Evolutionary conservation across 2,888 invertebrate genomes (phyloP).

Genomic region (Mylabris sibirica): DNA sequence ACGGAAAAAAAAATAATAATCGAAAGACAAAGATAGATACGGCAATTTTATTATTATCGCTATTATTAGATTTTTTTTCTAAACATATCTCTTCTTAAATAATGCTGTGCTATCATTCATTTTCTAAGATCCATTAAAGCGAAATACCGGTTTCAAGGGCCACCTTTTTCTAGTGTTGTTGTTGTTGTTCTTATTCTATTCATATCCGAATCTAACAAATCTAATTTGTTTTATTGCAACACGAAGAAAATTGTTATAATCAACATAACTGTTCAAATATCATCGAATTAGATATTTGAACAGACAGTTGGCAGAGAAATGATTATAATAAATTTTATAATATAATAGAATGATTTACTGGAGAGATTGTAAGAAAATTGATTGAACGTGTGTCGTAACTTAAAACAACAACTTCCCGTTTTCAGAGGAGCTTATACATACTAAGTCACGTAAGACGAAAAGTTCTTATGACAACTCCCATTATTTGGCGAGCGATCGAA

Average conservation of each 20-base stretch:
- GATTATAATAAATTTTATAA: not conserved
- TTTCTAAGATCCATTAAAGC: not conserved
- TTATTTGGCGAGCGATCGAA: too few relatives aligned
- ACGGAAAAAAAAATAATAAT: slow-evolving; percentile 16
- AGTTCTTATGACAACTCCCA: too few relatives aligned
- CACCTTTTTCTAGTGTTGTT: not conserved
- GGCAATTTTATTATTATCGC: slow-evolving; percentile 5
- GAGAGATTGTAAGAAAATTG: not conserved
- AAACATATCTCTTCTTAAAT: not conserved
- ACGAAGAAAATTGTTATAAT: slow-evolving; percentile 20
- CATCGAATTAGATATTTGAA: slow-evolving; percentile 16
- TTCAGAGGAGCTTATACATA: too few relatives aligned
- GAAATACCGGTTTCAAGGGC: slow-evolving; percentile 6
- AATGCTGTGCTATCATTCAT: not conserved
- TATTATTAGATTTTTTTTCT: slow-evolving; percentile 4
- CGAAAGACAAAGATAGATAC: slow-evolving; percentile 20
- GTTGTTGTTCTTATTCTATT: not conserved
- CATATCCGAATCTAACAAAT: not conserved
- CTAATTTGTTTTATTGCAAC: slow-evolving; percentile 21
- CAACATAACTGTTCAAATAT: slow-evolving; percentile 17
- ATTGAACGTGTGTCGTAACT: slow-evolving; percentile 1
- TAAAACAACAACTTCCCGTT: not conserved
- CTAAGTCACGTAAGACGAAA: too few relatives aligned
- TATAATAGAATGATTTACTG: not conserved
- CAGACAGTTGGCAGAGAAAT: not conserved